A percentile compares a stretch with the other conserved stretches of the same genome.
These are phyloP conservation scores for Centruroides sculpturatus DNA, from an alignment of 1,140 invertebrate species.

Conservation along the genomic window DNA sequence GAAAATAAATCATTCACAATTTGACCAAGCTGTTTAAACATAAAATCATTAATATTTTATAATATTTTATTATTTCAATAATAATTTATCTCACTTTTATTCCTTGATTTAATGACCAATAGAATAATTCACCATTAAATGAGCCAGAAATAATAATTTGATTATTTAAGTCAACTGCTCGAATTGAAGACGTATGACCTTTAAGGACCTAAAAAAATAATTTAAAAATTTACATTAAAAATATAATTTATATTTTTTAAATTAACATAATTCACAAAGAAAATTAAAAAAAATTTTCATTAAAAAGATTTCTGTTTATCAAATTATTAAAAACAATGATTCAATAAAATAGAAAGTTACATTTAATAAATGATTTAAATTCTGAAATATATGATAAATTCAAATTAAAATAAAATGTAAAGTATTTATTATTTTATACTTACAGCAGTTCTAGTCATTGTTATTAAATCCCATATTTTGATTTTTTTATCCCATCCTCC, in stretches of 20 bases:
- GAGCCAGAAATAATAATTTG: conserved; percentile 3
- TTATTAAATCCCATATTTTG: conserved; percentile 29
- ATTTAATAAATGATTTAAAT: no score
- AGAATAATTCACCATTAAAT: conserved; percentile 4
- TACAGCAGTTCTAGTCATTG: conserved; percentile 19
- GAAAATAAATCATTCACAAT: conserved; percentile 5
- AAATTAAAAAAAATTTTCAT: no score
- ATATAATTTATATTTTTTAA: no score
- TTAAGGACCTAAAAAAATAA: conserved; percentile 22
- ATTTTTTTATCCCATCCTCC: conserved; percentile 28
- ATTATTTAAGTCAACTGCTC: conserved; percentile 6
- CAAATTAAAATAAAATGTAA: neutral
- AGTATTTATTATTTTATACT: conserved; percentile 1
- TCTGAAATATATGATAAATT: neutral
- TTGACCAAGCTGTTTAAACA: conserved; percentile 2
- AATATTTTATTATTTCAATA: neutral
- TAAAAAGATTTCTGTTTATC: no score
- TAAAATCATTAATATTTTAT: neutral
- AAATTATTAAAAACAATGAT: no score
- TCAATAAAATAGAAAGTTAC: no score
- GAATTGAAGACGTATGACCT: conserved; percentile 27
- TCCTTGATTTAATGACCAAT: conserved; percentile 7
- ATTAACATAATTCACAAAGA: no score
- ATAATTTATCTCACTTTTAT: conserved; percentile 1
- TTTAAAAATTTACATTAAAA: no score